These are phyloP conservation scores for Syngnathoides biaculeatus DNA, from an alignment of 2,113 vertebrate species.

Conservation along the genomic window DNA sequence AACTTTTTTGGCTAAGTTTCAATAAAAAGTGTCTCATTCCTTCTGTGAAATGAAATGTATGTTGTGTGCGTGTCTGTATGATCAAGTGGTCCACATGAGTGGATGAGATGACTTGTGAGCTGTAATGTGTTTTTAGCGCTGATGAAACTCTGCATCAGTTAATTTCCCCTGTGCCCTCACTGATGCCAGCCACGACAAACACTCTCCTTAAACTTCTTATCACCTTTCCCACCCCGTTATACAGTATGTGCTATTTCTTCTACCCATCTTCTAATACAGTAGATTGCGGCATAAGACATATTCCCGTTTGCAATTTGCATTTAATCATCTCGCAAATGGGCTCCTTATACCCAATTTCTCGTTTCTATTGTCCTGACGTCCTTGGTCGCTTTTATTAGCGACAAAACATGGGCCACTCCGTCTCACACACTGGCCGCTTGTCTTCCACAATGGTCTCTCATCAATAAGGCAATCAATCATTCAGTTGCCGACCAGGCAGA, in stretches of 20 bases:
- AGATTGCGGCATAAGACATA: conserved; percentile 24
- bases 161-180: conserved; percentile 51
- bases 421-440: conserved; percentile 33
- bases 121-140: conserved; percentile 34
- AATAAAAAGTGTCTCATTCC: conserved; percentile 11
- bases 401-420: conserved; percentile 20
- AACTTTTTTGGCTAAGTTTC: background rate
- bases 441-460: conserved; percentile 6
- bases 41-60: conserved; percentile 1
- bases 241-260: background rate
- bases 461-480: conserved; percentile 52
- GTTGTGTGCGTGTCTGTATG: conserved; percentile 6
- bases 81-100: background rate
- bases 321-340: conserved; percentile 30
- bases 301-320: conserved; percentile 24
- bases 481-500: conserved; percentile 33
- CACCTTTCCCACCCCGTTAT: conserved; percentile 25
- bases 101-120: conserved; percentile 24
- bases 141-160: conserved; percentile 37
- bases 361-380: conserved; percentile 35
- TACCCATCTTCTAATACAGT: conserved; percentile 24
- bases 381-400: conserved; percentile 23
- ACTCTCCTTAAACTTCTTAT: conserved; percentile 37
- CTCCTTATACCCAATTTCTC: conserved; percentile 29
- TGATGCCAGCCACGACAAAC: conserved; percentile 27